Percentiles rank a stretch among this genome's conserved stretches.
Evolutionary conservation across 2,888 invertebrate genomes (phyloP).

Genomic region (Cephus runcator): DNA sequence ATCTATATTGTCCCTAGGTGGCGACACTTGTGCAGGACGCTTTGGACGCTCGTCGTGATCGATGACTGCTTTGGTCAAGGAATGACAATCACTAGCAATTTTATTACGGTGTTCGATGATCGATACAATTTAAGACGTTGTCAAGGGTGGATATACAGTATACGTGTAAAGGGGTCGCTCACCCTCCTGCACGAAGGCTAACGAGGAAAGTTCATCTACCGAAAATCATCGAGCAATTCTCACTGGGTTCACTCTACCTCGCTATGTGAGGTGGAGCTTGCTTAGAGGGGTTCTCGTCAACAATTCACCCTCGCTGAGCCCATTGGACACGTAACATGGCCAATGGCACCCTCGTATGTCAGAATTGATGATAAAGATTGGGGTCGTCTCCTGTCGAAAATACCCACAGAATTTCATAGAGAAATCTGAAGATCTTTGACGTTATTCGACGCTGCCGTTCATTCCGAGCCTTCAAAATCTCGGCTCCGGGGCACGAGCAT

Average conservation of each 20-base stretch:
- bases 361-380: background rate
- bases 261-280: background rate
- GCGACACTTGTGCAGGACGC: background rate
- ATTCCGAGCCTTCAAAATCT: background rate
- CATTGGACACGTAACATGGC: background rate
- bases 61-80: background rate
- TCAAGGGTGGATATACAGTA: background rate
- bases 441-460: background rate
- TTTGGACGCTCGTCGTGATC: background rate
- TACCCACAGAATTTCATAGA: background rate
- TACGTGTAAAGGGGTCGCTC: background rate
- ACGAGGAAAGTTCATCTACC: slow-evolving; percentile 5
- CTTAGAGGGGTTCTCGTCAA: background rate
- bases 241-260: background rate
- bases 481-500: background rate
- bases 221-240: background rate
- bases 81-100: background rate
- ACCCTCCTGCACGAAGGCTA: background rate
- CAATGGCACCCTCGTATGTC: background rate
- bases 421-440: background rate
- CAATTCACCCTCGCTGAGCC: background rate
- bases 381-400: background rate
- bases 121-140: too few relatives aligned
- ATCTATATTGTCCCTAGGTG: background rate
- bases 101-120: background rate